Evolutionary conservation across 2,113 vertebrate species (phyloP), one percentile per base, ranked within the genome.

Genomic region (Zapus hudsonius): DNA sequence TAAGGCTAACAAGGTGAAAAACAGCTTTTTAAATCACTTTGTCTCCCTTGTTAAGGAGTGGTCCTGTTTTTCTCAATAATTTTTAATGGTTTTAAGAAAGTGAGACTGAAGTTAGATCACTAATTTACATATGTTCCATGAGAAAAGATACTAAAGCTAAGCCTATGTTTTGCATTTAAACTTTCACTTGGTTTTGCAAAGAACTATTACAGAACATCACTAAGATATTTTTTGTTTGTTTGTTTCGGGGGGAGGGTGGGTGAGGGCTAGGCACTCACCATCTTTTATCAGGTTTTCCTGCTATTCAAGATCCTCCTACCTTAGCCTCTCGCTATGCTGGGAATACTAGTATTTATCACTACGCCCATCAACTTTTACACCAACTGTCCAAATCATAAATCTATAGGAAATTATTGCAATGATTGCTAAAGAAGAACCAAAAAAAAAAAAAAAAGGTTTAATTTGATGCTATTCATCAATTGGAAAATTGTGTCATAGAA

Each of bases 51-150:
- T 83, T 84, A 88, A 88, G 2, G 36, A 57, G 42, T 87, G 40
- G 44, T 29, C 94, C 66, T 7, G 17, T 33, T 94, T 93, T 47
- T 36, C n/a, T 70, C 70, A 92, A 84, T 31, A 74, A 94, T 87
- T 89, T 70, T 33, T 84, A 69, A 16, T 6, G 67, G 25, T 25
- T 36, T 47, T 20, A 69, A 66, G 16, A 87, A 93, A 59, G 57
- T 72, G 84, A 25, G 4, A 8, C 2, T 74, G 13, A 52, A 52
- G 33, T 25, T 36, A 61, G 40, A 7, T 29, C 2, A 25, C 1
- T n/a, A 22, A 61, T 66, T 16, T 81, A 82, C 92, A 76, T 38
- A 38, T 25, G 76, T 84, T 84, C 36, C 33, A 42, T 36, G 42
- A 74, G 15, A 6, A 66, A 55, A n/a, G 25, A 80, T 36, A 3